Percentiles rank a stretch among this genome's conserved stretches.
phyloP scores from a whole-genome alignment of 2,797 vertebrate genomes.

The Clamator glandarius region DNA sequence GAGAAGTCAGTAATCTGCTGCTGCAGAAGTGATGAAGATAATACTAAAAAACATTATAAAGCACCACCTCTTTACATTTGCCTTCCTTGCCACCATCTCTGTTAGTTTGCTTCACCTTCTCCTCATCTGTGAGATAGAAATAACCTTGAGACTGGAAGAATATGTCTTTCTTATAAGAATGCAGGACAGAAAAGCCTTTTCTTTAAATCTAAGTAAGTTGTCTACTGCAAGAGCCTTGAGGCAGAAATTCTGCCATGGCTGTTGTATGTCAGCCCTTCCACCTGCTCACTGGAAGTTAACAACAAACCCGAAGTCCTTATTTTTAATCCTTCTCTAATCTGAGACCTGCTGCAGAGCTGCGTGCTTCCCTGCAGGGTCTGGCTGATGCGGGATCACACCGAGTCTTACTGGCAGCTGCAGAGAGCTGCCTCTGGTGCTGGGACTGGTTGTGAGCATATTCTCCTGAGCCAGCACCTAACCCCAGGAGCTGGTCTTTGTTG shows the following conservation, averaged over 20 bases:
- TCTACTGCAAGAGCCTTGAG: background rate
- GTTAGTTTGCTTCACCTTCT: background rate
- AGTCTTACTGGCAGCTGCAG: background rate
- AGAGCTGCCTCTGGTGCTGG: fast-evolving
- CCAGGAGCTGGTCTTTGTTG: background rate
- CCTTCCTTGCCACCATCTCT: background rate
- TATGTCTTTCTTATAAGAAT: conserved; percentile 39
- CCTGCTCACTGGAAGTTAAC: background rate
- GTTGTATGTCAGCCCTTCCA: background rate
- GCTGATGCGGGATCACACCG: background rate
- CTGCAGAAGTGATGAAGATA: background rate
- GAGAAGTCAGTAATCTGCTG: background rate
- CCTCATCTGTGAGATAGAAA: conserved; percentile 17
- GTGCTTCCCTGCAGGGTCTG: background rate
- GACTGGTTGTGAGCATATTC: fast-evolving
- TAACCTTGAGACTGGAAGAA: conserved; percentile 15
- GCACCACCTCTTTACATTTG: background rate
- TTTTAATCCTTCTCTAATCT: background rate
- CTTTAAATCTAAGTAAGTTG: conserved; percentile 42
- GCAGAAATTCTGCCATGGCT: background rate
- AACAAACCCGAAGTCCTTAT: background rate
- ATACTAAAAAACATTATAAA: background rate
- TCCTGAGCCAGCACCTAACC: background rate
- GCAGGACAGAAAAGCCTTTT: background rate
- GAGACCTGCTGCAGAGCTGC: background rate